Conservation (phyloP, 2,113 vertebrate species). For the Heterocephalus glaber region DNA sequence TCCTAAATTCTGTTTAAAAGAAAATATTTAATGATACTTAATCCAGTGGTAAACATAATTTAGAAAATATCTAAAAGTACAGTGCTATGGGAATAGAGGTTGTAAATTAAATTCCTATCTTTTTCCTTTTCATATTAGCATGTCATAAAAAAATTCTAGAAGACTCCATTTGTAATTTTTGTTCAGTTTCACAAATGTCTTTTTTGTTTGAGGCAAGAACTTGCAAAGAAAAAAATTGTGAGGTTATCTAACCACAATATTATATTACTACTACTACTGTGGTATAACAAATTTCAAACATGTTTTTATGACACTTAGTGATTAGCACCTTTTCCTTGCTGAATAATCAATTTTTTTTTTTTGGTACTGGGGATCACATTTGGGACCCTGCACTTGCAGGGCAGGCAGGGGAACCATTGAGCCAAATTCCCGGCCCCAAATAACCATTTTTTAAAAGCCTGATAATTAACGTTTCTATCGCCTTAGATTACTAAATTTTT, state of each 20-base stretch:
- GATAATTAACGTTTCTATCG: not conserved
- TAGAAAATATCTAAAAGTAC: conserved; percentile 44
- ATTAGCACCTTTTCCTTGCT: not conserved
- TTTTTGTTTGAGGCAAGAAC: not conserved
- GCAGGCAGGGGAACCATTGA: no score
- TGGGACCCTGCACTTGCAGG: no score
- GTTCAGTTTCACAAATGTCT: conserved; percentile 3
- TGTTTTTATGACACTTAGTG: not conserved
- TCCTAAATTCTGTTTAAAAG: conserved; percentile 7
- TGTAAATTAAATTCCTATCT: not conserved
- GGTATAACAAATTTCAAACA: conserved; percentile 12
- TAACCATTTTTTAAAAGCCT: conserved; percentile 41
- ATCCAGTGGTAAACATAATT: not conserved
- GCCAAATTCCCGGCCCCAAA: no score
- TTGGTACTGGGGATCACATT: no score
- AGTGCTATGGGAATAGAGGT: not conserved
- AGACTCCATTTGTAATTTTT: conserved; percentile 28
- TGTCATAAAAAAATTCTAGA: conserved; percentile 28
- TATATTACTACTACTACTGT: not conserved
- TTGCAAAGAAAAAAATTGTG: not conserved
- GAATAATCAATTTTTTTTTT: no score
- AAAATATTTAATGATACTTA: conserved; percentile 27
- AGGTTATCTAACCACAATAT: not conserved
- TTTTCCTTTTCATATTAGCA: conserved; percentile 25
- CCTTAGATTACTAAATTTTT: conserved; percentile 9